Conservation (phyloP, 2,888 invertebrate genomes). For the Xanthorhoe designata region DNA sequence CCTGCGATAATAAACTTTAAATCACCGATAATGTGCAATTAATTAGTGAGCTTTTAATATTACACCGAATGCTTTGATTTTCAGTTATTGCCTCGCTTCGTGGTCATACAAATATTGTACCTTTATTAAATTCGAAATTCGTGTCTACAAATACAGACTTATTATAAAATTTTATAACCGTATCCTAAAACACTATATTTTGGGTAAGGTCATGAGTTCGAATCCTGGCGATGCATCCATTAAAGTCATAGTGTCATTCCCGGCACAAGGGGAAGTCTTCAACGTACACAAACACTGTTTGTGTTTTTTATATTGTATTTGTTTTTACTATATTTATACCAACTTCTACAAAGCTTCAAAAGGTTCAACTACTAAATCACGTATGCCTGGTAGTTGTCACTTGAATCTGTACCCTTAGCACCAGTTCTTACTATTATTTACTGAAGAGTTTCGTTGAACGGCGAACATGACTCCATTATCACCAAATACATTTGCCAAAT, state of each 20-base stretch:
- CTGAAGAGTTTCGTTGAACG: too few species aligned
- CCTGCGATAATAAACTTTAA: conserved; percentile 20
- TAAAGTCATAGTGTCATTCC: too few species aligned
- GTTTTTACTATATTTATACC: not conserved
- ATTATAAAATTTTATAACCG: too few species aligned
- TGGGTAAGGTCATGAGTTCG: too few species aligned
- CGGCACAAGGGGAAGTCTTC: too few species aligned
- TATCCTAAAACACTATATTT: too few species aligned
- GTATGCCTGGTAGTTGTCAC: conserved; percentile 6
- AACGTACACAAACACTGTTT: not conserved
- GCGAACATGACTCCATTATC: too few species aligned
- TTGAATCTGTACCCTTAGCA: not conserved
- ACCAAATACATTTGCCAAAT: too few species aligned
- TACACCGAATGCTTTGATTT: conserved; percentile 5
- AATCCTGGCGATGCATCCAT: too few species aligned
- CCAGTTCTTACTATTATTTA: not conserved
- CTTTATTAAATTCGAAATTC: not conserved
- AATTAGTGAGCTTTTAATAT: conserved; percentile 24
- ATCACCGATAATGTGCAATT: conserved; percentile 23
- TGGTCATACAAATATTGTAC: conserved; percentile 4
- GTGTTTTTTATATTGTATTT: not conserved
- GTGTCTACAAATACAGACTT: not conserved
- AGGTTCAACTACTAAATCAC: not conserved
- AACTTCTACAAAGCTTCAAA: not conserved
- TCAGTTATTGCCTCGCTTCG: conserved; percentile 7